A percentile compares a stretch with the other conserved stretches of the same genome.
phyloP scores from a whole-genome alignment of 2,888 invertebrate species.

The Sipha maydis region DNA sequence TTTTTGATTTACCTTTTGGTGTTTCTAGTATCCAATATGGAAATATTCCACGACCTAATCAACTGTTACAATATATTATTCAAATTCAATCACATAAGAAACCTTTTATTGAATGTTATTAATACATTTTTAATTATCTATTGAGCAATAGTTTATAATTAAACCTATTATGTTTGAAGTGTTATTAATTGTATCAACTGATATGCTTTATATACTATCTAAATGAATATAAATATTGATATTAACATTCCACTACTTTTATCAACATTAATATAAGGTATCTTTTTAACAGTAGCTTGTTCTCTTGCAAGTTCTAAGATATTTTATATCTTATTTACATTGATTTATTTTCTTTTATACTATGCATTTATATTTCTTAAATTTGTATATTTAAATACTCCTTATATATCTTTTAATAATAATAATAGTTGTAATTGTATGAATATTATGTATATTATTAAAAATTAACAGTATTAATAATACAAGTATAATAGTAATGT shows the following conservation, averaged over 20 bases:
- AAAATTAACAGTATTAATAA: slow-evolving; percentile 9
- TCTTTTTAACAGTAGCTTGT: background rate
- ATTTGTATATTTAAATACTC: too few species aligned
- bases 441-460: slow-evolving; percentile 30
- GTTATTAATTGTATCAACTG: background rate
- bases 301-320: background rate
- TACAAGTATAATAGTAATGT: background rate
- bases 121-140: background rate
- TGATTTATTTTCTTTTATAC: background rate
- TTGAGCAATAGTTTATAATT: background rate
- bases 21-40: too few species aligned
- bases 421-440: background rate
- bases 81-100: background rate
- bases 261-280: background rate
- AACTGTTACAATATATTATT: too few species aligned
- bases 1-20: too few species aligned
- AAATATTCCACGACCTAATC: too few species aligned
- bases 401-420: background rate
- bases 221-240: background rate
- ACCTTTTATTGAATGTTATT: background rate
- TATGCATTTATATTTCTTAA: background rate
- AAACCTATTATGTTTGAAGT: background rate
- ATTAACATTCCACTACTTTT: background rate
- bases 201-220: background rate
- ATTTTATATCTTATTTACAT: background rate